A percentile compares a stretch with the other conserved stretches of the same genome.
Evolutionary conservation across 2,797 vertebrate species (phyloP).

Genomic region (Anguilla pacifica): DNA sequence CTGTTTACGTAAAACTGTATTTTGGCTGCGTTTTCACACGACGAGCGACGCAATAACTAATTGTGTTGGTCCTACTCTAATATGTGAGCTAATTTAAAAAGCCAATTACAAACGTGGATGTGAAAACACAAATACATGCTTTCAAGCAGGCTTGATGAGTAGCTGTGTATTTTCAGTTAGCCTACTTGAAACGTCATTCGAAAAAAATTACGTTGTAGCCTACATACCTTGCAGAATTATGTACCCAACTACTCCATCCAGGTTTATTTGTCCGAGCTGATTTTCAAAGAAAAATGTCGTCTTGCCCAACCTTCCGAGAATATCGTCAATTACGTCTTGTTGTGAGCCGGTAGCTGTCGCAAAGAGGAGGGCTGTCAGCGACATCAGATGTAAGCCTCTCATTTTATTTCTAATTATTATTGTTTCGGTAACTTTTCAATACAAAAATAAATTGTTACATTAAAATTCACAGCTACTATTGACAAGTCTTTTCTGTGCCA

Average conservation of each 20-base stretch:
- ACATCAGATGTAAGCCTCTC: conserved; percentile 50
- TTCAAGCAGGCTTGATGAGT: not conserved
- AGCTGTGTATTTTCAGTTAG: not conserved
- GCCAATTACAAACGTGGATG: not conserved
- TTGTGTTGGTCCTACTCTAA: not conserved
- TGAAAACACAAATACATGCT: not conserved
- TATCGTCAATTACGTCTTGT: conserved; percentile 72
- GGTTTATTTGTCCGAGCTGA: conserved; percentile 74
- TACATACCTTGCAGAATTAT: conserved; percentile 77
- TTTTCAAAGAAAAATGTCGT: conserved; percentile 74
- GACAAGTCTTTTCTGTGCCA: not conserved
- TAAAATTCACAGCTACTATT: not conserved
- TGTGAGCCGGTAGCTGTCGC: conserved; percentile 48
- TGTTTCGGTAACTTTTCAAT: not conserved
- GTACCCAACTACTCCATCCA: conserved; percentile 81
- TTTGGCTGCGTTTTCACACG: not conserved
- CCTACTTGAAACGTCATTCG: not conserved
- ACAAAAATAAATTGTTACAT: not conserved
- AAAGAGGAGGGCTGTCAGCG: conserved; percentile 46
- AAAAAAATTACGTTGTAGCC: not conserved
- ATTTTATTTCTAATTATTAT: conserved; percentile 40
- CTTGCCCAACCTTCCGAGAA: conserved; percentile 72
- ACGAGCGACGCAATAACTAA: not conserved
- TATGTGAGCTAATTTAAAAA: not conserved
- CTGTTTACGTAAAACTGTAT: not conserved